These are phyloP conservation scores for Myiotriccus ornatus DNA, from an alignment of 2,797 vertebrate genomes.

Conservation along the genomic window DNA sequence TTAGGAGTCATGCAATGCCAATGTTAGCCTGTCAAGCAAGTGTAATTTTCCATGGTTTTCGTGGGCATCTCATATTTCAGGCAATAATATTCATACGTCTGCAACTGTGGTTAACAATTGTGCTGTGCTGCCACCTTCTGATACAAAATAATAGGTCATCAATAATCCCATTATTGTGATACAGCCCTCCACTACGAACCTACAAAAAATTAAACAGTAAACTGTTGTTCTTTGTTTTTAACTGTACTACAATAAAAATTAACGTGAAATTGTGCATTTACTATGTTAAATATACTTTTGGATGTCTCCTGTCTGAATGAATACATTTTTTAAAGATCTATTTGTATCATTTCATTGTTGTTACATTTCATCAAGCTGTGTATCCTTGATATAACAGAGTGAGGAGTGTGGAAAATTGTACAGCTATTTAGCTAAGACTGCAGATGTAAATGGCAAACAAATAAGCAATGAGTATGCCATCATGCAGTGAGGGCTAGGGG, in stretches of 20 bases:
- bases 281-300: neutral
- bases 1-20: neutral
- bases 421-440: neutral
- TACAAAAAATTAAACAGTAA: neutral
- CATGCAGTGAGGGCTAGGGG: neutral
- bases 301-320: neutral
- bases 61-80: neutral
- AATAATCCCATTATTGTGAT: neutral
- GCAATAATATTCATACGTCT: neutral
- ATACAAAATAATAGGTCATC: conserved; percentile 10
- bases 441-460: neutral
- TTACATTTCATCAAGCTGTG: neutral
- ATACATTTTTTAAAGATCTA: neutral
- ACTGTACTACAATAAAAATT: neutral
- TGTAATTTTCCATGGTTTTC: neutral
- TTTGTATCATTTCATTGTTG: neutral
- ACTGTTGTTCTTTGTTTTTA: neutral
- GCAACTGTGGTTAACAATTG: conserved; percentile 26
- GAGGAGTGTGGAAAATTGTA: neutral
- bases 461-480: neutral
- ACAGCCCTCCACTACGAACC: neutral
- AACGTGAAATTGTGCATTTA: neutral
- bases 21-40: neutral
- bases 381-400: neutral
- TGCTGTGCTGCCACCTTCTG: conserved; percentile 65